A percentile compares a stretch with the other conserved stretches of the same genome.
phyloP scores from a whole-genome alignment of 1,140 invertebrate genomes.

The Samia ricini region DNA sequence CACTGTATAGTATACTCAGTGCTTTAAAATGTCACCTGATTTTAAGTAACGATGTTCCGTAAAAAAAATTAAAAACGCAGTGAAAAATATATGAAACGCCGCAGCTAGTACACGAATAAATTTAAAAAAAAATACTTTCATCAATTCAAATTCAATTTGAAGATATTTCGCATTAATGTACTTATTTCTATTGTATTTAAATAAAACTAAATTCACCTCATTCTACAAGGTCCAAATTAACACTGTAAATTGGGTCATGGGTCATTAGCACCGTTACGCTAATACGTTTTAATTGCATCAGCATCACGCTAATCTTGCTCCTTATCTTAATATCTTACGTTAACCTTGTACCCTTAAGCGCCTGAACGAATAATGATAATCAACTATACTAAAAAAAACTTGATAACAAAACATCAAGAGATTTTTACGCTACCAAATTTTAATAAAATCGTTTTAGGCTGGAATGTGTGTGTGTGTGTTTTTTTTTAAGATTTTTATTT shows the following conservation, averaged over 20 bases:
- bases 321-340: conserved; percentile 19
- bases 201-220: not conserved
- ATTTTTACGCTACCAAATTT: no score
- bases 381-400: not conserved
- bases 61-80: no score
- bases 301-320: conserved; percentile 13
- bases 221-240: not conserved
- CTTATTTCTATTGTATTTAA: not conserved
- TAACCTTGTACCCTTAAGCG: conserved; percentile 11
- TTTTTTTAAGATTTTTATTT: no score
- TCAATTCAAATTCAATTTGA: not conserved
- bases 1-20: no score
- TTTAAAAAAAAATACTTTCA: no score
- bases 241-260: conserved; percentile 10
- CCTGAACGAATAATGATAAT: not conserved
- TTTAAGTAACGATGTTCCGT: no score
- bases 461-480: no score
- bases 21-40: no score
- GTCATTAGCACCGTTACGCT: conserved; percentile 11
- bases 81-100: no score
- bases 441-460: no score
- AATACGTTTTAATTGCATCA: conserved; percentile 18
- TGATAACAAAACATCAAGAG: no score
- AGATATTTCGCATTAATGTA: not conserved
- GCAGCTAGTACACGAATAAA: no score